Evolutionary conservation across 2,888 invertebrate species (phyloP).

Genomic region (Melipona bicolor): DNA sequence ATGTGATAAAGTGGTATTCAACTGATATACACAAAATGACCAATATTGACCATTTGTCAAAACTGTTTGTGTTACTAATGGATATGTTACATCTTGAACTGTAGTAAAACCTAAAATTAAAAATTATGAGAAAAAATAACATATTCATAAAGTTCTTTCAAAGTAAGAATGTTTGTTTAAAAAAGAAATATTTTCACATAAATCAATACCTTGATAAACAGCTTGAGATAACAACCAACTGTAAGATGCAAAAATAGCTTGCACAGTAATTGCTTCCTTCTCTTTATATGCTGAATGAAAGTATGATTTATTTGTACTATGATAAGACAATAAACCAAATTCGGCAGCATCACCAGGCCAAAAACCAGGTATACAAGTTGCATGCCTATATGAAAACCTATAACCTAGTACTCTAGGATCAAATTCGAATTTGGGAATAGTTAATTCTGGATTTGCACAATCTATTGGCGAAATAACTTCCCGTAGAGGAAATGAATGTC

Average conservation of each 20-base stretch:
- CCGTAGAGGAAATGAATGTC: conserved; percentile 89
- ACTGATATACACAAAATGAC: conserved; percentile 95
- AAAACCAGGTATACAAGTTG: conserved; percentile 92
- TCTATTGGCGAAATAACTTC: conserved; percentile 87
- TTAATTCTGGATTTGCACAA: conserved; percentile 86
- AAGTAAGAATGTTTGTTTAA: background rate
- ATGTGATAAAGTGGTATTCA: conserved; percentile 93
- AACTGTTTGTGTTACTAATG: conserved; percentile 94
- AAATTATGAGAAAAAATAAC: background rate
- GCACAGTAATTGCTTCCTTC: conserved; percentile 88
- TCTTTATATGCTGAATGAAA: conserved; percentile 85
- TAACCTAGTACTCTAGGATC: conserved; percentile 88
- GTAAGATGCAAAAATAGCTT: conserved; percentile 92
- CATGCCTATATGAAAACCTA: conserved; percentile 86
- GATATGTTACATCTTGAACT: conserved; percentile 95
- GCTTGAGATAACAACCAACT: conserved; percentile 93
- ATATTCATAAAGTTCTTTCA: background rate
- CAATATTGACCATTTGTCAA: conserved; percentile 95
- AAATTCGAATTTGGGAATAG: conserved; percentile 86
- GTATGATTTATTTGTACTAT: conserved; percentile 86
- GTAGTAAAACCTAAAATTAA: conserved; percentile 90
- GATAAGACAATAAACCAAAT: conserved; percentile 92
- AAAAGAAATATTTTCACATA: background rate
- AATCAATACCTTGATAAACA: conserved; percentile 88
- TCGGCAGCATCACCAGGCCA: conserved; percentile 93